A percentile compares a stretch with the other conserved stretches of the same genome.
These are phyloP conservation scores for Sinocyclocheilus grahami DNA, from an alignment of 2,113 vertebrate species.

Conservation along the genomic window DNA sequence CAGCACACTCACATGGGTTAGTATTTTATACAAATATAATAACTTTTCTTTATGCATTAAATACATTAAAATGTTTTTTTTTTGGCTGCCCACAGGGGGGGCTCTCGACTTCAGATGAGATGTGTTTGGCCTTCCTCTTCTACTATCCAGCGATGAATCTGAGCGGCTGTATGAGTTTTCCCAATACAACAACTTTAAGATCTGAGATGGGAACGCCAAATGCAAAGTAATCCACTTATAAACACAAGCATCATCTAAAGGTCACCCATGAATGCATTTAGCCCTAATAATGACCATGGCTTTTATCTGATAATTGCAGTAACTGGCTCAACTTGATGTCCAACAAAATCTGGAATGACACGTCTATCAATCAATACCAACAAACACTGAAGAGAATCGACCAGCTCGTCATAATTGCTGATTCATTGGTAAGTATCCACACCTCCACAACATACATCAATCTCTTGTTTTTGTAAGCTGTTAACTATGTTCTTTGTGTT, in stretches of 20 bases:
- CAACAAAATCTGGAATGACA: slow-evolving; percentile 25
- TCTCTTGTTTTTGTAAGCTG: no score
- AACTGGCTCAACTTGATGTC: background rate
- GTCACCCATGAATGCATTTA: no score
- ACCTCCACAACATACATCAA: background rate
- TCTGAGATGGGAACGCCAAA: slow-evolving; percentile 42
- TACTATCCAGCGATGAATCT: slow-evolving; percentile 80
- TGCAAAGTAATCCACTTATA: no score
- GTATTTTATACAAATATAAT: no score
- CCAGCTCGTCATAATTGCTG: slow-evolving; percentile 31
- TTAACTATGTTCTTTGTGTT: background rate
- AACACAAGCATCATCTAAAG: no score
- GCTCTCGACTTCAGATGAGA: slow-evolving; percentile 77
- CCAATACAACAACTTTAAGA: slow-evolving; percentile 55
- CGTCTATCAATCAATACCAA: slow-evolving; percentile 60
- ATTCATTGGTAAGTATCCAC: slow-evolving; percentile 56
- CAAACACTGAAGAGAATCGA: slow-evolving; percentile 54
- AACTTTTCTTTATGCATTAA: no score
- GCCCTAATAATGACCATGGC: background rate
- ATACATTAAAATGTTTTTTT: no score
- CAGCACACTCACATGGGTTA: no score
- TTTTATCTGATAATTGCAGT: slow-evolving; percentile 26
- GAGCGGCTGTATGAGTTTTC: slow-evolving; percentile 71
- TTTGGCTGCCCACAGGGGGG: slow-evolving; percentile 71
- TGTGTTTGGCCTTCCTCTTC: slow-evolving; percentile 82